These are phyloP conservation scores for Desoria tigrina DNA, from an alignment of 2,888 invertebrate genomes.

Conservation along the genomic window DNA sequence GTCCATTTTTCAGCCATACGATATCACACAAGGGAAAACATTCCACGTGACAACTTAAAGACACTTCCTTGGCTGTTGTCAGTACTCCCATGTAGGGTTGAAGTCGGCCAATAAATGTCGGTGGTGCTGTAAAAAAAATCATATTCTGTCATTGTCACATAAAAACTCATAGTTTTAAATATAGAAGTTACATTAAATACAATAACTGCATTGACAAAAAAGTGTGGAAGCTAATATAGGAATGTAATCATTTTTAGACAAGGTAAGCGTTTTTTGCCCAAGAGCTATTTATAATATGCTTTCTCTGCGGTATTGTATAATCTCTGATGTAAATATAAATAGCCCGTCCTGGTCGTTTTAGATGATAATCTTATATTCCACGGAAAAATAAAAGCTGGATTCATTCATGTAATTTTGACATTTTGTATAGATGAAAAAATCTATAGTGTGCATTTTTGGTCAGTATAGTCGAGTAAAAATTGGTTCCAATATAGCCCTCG, in stretches of 20 bases:
- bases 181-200: not conserved
- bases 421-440: too few species aligned
- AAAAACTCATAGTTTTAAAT: not conserved
- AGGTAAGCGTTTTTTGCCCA: too few species aligned
- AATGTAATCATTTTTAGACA: slow-evolving; percentile 12
- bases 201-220: not conserved
- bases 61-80: slow-evolving; percentile 66
- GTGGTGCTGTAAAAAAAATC: slow-evolving; percentile 68
- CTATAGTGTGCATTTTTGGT: too few species aligned
- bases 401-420: too few species aligned
- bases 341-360: too few species aligned
- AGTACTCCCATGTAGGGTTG: slow-evolving; percentile 68
- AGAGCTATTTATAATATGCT: too few species aligned
- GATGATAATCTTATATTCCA: too few species aligned
- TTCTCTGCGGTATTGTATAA: too few species aligned
- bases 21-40: slow-evolving; percentile 80
- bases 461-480: too few species aligned
- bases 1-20: slow-evolving; percentile 79
- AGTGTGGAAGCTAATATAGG: slow-evolving; percentile 1
- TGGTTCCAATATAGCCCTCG: too few species aligned
- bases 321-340: too few species aligned
- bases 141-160: slow-evolving; percentile 9
- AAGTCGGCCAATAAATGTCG: slow-evolving; percentile 81
- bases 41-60: slow-evolving; percentile 81
- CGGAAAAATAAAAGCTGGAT: too few species aligned